phyloP scores from a whole-genome alignment of 2,888 invertebrate species.

The Ophion slaviceki region DNA sequence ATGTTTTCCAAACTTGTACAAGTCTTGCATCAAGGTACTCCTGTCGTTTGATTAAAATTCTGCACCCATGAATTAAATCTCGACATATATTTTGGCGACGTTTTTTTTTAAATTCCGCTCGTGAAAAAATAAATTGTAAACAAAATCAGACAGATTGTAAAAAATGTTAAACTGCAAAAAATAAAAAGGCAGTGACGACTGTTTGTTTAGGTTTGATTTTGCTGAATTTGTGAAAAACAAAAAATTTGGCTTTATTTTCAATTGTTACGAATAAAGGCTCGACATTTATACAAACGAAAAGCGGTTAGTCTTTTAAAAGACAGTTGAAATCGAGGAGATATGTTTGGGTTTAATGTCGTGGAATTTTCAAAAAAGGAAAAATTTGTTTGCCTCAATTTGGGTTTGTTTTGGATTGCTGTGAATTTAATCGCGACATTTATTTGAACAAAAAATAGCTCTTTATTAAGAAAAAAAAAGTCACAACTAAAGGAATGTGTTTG shows the following conservation, averaged over 20 bases:
- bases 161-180: background rate
- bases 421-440: background rate
- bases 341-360: background rate
- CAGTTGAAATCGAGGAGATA: background rate
- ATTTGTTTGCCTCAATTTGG: background rate
- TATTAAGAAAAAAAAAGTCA: background rate
- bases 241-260: background rate
- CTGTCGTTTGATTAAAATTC: background rate
- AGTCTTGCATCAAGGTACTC: conserved; percentile 7
- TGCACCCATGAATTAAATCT: background rate
- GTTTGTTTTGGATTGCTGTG: background rate
- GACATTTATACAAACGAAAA: no score
- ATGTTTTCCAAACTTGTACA: no score
- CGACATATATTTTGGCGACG: background rate
- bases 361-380: background rate
- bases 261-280: background rate
- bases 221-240: background rate
- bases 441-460: background rate
- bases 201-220: background rate
- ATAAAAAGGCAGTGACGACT: no score
- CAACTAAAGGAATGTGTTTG: background rate
- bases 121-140: background rate
- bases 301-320: background rate
- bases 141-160: background rate
- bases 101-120: no score